Percentiles rank a stretch among this genome's conserved stretches.
Evolutionary conservation across 2,888 invertebrate species (phyloP).

Genomic region (Ichneumoninae sp.): DNA sequence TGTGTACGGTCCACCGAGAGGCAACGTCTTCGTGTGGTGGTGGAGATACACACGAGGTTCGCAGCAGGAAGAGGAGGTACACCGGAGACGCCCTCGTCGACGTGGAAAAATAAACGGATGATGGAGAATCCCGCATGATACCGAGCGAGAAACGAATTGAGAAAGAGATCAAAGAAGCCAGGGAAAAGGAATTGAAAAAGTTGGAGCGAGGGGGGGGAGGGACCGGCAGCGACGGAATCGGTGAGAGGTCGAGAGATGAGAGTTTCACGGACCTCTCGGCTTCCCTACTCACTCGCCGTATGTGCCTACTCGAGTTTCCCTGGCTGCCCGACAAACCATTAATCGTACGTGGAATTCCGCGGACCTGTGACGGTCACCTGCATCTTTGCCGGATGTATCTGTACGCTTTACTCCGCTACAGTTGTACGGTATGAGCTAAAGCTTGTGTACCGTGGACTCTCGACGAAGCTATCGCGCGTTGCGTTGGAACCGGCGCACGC

Average conservation of each 20-base stretch:
- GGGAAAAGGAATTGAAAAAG: conserved; percentile 39
- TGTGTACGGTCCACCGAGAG: conserved; percentile 29
- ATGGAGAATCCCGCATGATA: conserved; percentile 5
- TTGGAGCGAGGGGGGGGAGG: conserved; percentile 1
- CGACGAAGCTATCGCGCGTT: conserved; percentile 37
- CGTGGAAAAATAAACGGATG: conserved; percentile 17
- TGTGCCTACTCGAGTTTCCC: conserved; percentile 62
- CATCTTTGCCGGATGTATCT: conserved; percentile 26
- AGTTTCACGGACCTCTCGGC: conserved; percentile 51
- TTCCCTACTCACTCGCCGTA: conserved; percentile 24
- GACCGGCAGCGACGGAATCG: neutral
- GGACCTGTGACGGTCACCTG: conserved; percentile 58
- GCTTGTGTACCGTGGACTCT: neutral
- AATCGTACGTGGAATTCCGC: conserved; percentile 70
- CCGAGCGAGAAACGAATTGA: conserved; percentile 10
- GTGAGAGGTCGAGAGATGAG: conserved; percentile 35
- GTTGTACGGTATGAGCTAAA: conserved; percentile 12
- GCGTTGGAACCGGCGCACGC: conserved; percentile 53
- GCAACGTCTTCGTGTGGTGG: conserved; percentile 13
- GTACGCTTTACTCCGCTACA: conserved; percentile 7
- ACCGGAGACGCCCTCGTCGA: conserved; percentile 26
- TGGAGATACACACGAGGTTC: conserved; percentile 19
- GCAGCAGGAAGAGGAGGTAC: conserved; percentile 31
- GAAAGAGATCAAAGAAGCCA: conserved; percentile 23
- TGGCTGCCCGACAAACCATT: conserved; percentile 66